Base-by-base conservation (phyloP, 1,140 invertebrate genomes). In the Cardiocondyla obscurior region DNA sequence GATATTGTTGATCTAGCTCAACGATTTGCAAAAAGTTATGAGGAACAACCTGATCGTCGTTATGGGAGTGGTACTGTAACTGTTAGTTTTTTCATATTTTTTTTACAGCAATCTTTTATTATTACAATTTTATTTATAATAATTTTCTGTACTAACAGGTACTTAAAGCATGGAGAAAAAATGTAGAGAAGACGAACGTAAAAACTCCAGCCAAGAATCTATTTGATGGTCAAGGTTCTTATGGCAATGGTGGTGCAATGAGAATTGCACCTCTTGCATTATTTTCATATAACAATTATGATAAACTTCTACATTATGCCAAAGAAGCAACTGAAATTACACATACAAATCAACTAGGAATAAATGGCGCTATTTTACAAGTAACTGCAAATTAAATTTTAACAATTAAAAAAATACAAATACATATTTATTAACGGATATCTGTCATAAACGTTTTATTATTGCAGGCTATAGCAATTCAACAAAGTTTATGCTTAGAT, bases 161-260 rank as follows among this genome's bases (percentile, higher is more conserved):
- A 1, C 97, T 97, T 91, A 77, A 94, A 44, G 95, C 95, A 84
- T 93, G 97, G 28, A 69, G 30, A 8, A 33, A 51, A 51, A 91
- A 94, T 51, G 93, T 92, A 30, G 95, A 96, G 85, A 96, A 95
- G 90, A 89, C 92, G 42, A 96, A 97, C 93, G 90, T 96, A 16
- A 95, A 95, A 88, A 88, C 88, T 25, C 97, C 97, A 58, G 97
- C 97, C 1, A 94, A 92, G 62, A 93, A 96, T 89, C 96, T 97
- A 90, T 98, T 97, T 94, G 91, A 95, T 89, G 97, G 97, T 16
- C 82, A 89, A 76, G 97, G 97, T 3, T 97, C 97, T 6, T 97
- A 95, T 94, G 97, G 97, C 22, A 97, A 97, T 94, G 97, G 97
- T 16, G 96, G 95, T 58, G 96, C 96, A 1, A 97, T 97, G 97